Evolutionary conservation across 2,113 vertebrate species (phyloP), one percentile per base, ranked within the genome.

Genomic region (Otocyon megalotis): DNA sequence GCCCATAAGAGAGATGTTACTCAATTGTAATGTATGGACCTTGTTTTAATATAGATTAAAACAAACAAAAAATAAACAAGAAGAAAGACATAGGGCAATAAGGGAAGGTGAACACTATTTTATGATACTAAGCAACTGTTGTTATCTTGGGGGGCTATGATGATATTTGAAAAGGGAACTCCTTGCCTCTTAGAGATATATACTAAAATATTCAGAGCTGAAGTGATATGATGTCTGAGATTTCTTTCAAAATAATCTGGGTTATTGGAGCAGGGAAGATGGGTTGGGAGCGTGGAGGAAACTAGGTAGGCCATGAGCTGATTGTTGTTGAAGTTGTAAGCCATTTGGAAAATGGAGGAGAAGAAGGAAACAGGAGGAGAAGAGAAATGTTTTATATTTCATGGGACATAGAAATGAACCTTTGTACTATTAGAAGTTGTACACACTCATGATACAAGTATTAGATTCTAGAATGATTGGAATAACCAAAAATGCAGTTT

Each of bases 231-330:
- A 50, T 58, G 12, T 60, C 24, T 90, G 81, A 58, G 54, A 89
- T 84, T 96, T 81, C 30, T 26, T 96, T 93, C 71, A 85, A 84
- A 96, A 89, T 71, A 81, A 85, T 90, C 30, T 85, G 69, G 63
- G 22, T 80, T 95, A 12, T 30, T 67, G 63, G 8, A 48, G 5
- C 58, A 79, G 26, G 24, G 35, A 76, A 60, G 37, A 88, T 22
- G 37, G 5, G 2, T 50, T 87, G 48, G 69, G 67, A 79, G 0
- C 74, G 7, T 95, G 88, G 79, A 63, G n/a, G 56, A 77, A 85
- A 53, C 48, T 72, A 43, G 19, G 63, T 60, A 86, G n/a, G 37
- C 50, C 24, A 37, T 54, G 43, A 81, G 28, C n/a, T 91, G 58
- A 53, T 67, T 32, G 37, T 48, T 83, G 37, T 72, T 63, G 48